phyloP scores from a whole-genome alignment of 2,797 vertebrate species.

The Acanthurus lineatus region DNA sequence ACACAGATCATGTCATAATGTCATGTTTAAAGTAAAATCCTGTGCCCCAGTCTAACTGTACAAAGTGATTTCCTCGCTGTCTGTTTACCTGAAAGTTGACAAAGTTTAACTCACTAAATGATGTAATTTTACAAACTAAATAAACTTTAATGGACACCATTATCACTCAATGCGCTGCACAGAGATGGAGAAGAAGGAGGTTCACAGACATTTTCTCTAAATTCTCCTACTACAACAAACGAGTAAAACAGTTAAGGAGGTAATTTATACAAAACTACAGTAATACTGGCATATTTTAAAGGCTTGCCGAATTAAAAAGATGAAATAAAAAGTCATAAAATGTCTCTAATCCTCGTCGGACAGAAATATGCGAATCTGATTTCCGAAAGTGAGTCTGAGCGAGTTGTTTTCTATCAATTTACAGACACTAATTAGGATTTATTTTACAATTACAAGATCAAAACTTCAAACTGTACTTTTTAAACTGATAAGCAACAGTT shows the following conservation, averaged over 20 bases:
- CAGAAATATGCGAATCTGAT: accelerated
- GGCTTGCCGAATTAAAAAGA: neutral
- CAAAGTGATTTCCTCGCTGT: too few species aligned
- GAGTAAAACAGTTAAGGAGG: neutral
- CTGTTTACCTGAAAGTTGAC: neutral
- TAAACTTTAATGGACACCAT: neutral
- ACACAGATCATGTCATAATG: neutral
- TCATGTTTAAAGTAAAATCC: too few species aligned
- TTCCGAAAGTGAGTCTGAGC: neutral
- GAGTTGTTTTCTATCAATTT: too few species aligned
- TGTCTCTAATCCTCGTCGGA: neutral
- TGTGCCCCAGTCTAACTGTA: too few species aligned
- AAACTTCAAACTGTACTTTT: too few species aligned
- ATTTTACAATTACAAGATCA: too few species aligned
- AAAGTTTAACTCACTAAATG: neutral
- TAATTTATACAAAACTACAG: neutral
- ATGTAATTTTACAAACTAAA: neutral
- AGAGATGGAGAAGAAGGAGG: neutral
- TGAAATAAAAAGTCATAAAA: neutral
- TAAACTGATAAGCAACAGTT: too few species aligned
- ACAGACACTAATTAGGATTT: too few species aligned
- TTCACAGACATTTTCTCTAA: neutral
- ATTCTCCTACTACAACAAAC: too few species aligned
- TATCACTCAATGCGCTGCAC: neutral
- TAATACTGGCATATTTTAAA: neutral